A percentile compares a stretch with the other conserved stretches of the same genome.
These are phyloP conservation scores for Papilio protenor DNA, from an alignment of 2,888 invertebrate genomes.

Conservation along the genomic window DNA sequence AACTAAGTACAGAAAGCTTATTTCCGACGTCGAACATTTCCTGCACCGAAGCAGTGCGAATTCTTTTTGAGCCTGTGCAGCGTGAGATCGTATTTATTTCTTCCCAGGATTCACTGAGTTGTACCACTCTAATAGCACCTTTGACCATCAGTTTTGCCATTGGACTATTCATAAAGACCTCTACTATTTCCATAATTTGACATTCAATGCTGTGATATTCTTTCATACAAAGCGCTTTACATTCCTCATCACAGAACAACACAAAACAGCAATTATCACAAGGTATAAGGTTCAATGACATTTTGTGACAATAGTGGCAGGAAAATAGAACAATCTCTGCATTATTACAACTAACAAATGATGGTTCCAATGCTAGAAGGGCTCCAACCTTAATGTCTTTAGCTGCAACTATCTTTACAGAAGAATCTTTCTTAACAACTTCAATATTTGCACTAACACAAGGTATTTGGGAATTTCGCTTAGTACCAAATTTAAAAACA, in stretches of 20 bases:
- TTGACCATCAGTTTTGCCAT: constrained; percentile 30
- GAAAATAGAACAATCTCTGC: constrained; percentile 28
- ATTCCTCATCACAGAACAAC: constrained; percentile 45
- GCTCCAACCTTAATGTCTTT: constrained; percentile 53
- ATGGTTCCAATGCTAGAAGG: constrained; percentile 51
- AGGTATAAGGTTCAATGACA: constrained; percentile 45
- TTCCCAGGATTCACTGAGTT: constrained; percentile 33
- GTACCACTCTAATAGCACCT: constrained; percentile 26
- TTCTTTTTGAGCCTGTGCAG: constrained; percentile 27
- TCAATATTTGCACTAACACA: constrained; percentile 50
- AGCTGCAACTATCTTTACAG: constrained; percentile 51
- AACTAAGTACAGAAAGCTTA: constrained; percentile 35
- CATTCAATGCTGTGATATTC: constrained; percentile 48
- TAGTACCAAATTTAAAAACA: constrained; percentile 43
- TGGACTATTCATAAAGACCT: neutral
- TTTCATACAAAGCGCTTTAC: constrained; percentile 42
- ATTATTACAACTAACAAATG: constrained; percentile 48
- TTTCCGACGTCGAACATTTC: constrained; percentile 39
- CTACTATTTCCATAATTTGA: constrained; percentile 41
- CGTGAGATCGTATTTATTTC: constrained; percentile 19
- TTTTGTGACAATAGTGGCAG: constrained; percentile 50
- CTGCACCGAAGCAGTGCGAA: constrained; percentile 1
- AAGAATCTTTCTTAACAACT: constrained; percentile 39
- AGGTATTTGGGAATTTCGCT: constrained; percentile 48
- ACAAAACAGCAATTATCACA: constrained; percentile 45